phyloP scores from a whole-genome alignment of 2,797 vertebrate genomes.

The Danio aesculapii region DNA sequence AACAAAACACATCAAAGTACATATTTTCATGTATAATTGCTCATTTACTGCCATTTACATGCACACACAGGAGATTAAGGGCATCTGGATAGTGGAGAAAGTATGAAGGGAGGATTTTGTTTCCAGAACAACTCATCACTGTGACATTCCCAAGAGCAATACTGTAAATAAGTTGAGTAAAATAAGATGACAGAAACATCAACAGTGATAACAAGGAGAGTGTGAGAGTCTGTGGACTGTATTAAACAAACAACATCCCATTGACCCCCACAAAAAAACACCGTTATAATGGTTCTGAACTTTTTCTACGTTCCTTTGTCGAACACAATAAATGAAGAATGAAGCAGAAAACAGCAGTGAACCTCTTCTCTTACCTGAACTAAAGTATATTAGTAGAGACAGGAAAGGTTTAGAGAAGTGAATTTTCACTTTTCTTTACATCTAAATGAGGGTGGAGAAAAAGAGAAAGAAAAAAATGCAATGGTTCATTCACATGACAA shows the following conservation, averaged over 20 bases:
- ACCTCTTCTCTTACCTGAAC: background rate
- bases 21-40: background rate
- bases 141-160: background rate
- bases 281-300: background rate
- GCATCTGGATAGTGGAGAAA: slow-evolving; percentile 19
- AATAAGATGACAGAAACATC: slow-evolving; percentile 27
- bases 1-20: background rate
- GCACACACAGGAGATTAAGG: background rate
- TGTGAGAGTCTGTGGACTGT: background rate
- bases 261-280: background rate
- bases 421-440: no score
- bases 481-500: background rate
- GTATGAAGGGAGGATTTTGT: slow-evolving; percentile 3
- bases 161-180: background rate
- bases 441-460: background rate
- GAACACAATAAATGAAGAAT: background rate
- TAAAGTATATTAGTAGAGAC: no score
- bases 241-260: background rate
- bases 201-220: slow-evolving; percentile 1
- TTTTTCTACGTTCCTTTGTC: background rate
- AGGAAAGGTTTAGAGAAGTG: no score
- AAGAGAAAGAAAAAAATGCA: background rate
- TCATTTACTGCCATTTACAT: background rate
- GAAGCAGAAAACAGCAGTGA: background rate
- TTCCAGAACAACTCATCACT: background rate